These are phyloP conservation scores for Junonia oenone DNA, from an alignment of 2,888 invertebrate species.

Conservation along the genomic window DNA sequence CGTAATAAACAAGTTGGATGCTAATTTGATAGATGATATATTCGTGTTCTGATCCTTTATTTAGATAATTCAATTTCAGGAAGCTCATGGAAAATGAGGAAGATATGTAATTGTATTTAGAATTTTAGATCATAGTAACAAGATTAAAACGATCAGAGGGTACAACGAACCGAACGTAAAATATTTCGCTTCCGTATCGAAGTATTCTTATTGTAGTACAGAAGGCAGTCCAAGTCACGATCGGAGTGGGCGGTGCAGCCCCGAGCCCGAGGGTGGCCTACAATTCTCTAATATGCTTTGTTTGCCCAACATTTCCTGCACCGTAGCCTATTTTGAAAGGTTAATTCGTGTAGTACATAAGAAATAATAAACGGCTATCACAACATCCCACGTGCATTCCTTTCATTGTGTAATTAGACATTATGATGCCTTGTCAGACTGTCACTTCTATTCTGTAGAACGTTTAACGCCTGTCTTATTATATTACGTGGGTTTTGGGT, in stretches of 20 bases:
- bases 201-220: slow-evolving; percentile 27
- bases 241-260: slow-evolving; percentile 58
- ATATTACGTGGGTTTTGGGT: slow-evolving; percentile 17
- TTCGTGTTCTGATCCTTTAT: not conserved
- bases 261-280: slow-evolving; percentile 62
- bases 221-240: slow-evolving; percentile 35
- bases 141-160: slow-evolving; percentile 2
- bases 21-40: slow-evolving; percentile 1
- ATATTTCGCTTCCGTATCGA: slow-evolving; percentile 24
- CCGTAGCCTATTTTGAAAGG: slow-evolving; percentile 38
- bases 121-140: not conserved
- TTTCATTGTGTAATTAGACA: slow-evolving; percentile 24
- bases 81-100: not conserved
- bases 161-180: slow-evolving; percentile 11
- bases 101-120: not conserved
- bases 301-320: slow-evolving; percentile 63
- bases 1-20: slow-evolving; percentile 5
- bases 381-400: slow-evolving; percentile 17
- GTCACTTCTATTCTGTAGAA: slow-evolving; percentile 22
- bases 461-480: slow-evolving; percentile 25
- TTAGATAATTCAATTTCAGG: not conserved
- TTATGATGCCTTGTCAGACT: slow-evolving; percentile 19
- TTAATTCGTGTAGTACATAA: slow-evolving; percentile 21
- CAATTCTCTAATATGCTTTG: slow-evolving; percentile 62
- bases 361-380: slow-evolving; percentile 2